A percentile compares a stretch with the other conserved stretches of the same genome.
Conservation (phyloP, 2,888 invertebrate species). For the Serrognathus titanus region DNA sequence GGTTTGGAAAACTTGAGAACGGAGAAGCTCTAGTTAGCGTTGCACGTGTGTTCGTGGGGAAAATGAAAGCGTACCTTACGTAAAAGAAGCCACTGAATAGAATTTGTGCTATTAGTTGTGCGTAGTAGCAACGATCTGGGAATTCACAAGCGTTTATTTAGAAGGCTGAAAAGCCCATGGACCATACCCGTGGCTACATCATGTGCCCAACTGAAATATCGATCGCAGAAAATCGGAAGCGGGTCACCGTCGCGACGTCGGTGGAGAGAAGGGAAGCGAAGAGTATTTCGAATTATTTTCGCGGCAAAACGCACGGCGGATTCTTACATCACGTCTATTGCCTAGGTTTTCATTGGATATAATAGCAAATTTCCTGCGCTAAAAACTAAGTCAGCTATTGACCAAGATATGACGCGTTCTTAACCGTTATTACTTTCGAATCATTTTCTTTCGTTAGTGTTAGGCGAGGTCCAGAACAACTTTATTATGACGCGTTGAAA, state of each 20-base stretch:
- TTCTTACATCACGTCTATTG: conserved; percentile 32
- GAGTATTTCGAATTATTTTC: conserved; percentile 1
- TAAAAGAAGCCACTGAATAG: background rate
- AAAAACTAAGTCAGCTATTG: conserved; percentile 33
- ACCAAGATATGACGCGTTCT: conserved; percentile 16
- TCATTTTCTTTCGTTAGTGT: background rate
- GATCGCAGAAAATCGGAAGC: conserved; percentile 12
- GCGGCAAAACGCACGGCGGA: conserved; percentile 28
- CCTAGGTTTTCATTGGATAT: conserved; percentile 38
- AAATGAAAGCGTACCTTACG: background rate
- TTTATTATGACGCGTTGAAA: background rate
- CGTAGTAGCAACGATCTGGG: too few relatives aligned
- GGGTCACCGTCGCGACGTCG: background rate
- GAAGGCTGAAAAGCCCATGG: conserved; percentile 17
- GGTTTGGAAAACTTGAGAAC: too few relatives aligned
- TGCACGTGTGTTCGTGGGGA: background rate
- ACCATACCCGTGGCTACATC: conserved; percentile 39
- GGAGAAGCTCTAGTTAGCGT: background rate
- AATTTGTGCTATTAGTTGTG: background rate
- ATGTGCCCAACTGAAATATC: conserved; percentile 39
- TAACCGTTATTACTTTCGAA: conserved; percentile 7
- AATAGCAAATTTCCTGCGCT: conserved; percentile 43
- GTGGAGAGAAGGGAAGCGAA: background rate
- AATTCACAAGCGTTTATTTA: too few relatives aligned
- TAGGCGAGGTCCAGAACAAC: background rate